These are phyloP conservation scores for Phyllotreta cruciferae DNA, from an alignment of 2,888 invertebrate species.

Conservation along the genomic window DNA sequence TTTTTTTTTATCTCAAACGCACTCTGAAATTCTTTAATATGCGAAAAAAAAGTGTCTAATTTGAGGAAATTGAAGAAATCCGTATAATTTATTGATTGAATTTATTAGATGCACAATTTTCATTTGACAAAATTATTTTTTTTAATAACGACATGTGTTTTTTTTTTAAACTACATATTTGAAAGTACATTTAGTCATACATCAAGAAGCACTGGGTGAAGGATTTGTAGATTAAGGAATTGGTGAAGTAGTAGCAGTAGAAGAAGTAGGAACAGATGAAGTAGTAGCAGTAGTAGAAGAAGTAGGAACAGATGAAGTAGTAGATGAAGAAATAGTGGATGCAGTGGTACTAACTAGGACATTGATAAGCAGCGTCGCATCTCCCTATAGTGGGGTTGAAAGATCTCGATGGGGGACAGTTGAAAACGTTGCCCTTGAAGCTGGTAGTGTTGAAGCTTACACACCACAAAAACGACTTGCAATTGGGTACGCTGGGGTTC, in stretches of 20 bases:
- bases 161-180: too few species aligned
- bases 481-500: background rate
- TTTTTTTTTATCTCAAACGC: too few species aligned
- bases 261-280: too few species aligned
- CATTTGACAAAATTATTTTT: constrained; percentile 7
- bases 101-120: constrained; percentile 8
- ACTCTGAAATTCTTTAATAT: too few species aligned
- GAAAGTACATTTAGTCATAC: too few species aligned
- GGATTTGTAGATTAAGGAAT: background rate
- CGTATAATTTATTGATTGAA: too few species aligned
- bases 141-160: too few species aligned
- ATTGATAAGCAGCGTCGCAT: constrained; percentile 1
- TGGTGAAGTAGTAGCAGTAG: background rate
- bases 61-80: too few species aligned
- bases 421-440: background rate
- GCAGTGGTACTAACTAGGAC: background rate
- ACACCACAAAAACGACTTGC: constrained; percentile 1
- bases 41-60: too few species aligned
- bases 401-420: constrained; percentile 13
- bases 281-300: too few species aligned
- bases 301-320: background rate
- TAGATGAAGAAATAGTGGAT: background rate
- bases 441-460: background rate
- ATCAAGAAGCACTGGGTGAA: too few species aligned
- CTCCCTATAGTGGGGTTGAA: constrained; percentile 1